Evolutionary conservation across 2,888 invertebrate species (phyloP).

Genomic region (Itoplectis maculator): DNA sequence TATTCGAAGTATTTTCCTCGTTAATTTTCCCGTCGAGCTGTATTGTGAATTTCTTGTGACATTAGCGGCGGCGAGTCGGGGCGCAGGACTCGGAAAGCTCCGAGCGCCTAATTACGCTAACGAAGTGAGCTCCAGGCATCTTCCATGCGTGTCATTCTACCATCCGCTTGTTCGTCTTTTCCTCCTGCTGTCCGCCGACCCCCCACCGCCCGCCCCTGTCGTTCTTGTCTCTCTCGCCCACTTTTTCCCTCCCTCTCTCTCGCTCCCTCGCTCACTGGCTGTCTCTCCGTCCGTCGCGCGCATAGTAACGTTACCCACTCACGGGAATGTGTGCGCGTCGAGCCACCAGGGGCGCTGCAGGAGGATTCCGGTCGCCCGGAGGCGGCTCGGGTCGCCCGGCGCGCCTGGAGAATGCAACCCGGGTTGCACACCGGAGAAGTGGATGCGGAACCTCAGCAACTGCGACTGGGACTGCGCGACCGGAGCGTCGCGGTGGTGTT

Average conservation of each 20-base stretch:
- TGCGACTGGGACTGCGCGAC: conserved; percentile 72
- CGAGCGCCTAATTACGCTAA: conserved; percentile 70
- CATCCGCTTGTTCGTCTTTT: conserved; percentile 8
- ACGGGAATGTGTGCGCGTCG: conserved; percentile 7
- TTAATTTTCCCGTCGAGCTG: background rate
- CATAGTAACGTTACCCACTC: background rate
- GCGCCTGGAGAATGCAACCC: conserved; percentile 32
- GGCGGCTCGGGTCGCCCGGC: conserved; percentile 34
- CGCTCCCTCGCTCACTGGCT: too few species aligned
- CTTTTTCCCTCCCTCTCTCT: too few species aligned
- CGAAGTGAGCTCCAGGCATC: conserved; percentile 51
- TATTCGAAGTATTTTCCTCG: background rate
- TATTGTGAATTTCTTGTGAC: background rate
- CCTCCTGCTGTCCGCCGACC: conserved; percentile 3
- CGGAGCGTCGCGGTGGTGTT: conserved; percentile 61
- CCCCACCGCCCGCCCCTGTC: background rate
- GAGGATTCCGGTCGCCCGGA: conserved; percentile 31
- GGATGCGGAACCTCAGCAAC: conserved; percentile 61
- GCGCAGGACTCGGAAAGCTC: background rate
- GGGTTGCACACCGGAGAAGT: conserved; percentile 28
- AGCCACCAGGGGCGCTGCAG: background rate
- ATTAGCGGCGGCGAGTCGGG: background rate
- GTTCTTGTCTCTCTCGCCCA: conserved; percentile 3
- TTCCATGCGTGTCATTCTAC: conserved; percentile 15
- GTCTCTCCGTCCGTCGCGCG: too few species aligned